These are phyloP conservation scores for Helobdella robusta DNA, from an alignment of 2,888 invertebrate species.

Conservation along the genomic window DNA sequence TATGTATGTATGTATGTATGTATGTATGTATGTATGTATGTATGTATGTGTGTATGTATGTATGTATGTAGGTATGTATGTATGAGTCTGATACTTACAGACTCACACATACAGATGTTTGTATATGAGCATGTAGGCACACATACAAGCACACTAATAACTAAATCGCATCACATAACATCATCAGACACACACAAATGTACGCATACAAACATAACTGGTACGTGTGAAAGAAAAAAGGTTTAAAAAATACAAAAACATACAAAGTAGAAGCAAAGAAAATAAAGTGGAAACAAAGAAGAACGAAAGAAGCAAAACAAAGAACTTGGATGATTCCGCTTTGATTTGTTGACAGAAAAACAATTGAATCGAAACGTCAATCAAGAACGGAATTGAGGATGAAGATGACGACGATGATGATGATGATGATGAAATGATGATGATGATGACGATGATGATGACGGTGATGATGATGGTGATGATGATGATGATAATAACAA, in stretches of 20 bases:
- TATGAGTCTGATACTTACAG: not conserved
- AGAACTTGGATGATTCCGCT: not conserved
- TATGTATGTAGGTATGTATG: not conserved
- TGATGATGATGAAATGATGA: not conserved
- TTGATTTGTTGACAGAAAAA: conserved; percentile 18
- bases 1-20: not conserved
- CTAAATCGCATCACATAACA: not conserved
- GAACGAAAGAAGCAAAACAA: not conserved
- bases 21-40: not conserved
- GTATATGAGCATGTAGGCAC: not conserved
- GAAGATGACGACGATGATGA: not conserved
- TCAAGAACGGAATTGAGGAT: not conserved
- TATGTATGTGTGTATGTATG: not conserved
- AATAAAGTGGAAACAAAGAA: not conserved
- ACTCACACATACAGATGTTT: conserved; percentile 10
- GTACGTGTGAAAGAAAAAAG: not conserved
- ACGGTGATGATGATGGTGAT: conserved; percentile 22
- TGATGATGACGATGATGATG: conserved; percentile 25
- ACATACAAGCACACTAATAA: not conserved
- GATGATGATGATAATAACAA: conserved; percentile 21
- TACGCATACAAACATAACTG: not conserved
- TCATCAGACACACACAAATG: not conserved
- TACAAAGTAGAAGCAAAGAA: not conserved
- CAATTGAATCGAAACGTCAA: conserved; percentile 16
- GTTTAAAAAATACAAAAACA: not conserved